phyloP scores from a whole-genome alignment of 2,888 invertebrate species.

The Pachydiplax longipennis region DNA sequence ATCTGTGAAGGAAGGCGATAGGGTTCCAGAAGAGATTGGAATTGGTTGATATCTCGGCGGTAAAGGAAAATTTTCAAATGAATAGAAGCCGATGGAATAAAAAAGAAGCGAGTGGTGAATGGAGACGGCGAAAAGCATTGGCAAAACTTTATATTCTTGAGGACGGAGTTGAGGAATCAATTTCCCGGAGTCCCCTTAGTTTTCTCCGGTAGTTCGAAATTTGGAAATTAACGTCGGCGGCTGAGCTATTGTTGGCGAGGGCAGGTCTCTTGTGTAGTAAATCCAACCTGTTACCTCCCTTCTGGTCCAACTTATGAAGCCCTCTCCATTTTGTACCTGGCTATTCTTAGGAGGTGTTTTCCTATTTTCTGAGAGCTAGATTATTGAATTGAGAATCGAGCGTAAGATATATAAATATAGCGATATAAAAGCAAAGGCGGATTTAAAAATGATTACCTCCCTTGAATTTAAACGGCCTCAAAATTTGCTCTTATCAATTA shows the following conservation, averaged over 20 bases:
- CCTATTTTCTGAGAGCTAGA: no score
- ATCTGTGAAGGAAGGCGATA: background rate
- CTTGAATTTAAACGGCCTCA: no score
- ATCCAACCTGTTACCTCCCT: no score
- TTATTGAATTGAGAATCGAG: no score
- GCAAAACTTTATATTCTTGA: background rate
- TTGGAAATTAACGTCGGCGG: background rate
- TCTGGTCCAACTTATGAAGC: no score
- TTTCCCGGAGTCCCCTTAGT: slow-evolving; percentile 11
- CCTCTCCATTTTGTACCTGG: no score
- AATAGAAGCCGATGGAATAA: slow-evolving; percentile 14
- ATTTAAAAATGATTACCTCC: no score
- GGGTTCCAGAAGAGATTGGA: background rate
- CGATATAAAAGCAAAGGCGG: no score
- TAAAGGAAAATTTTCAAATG: background rate
- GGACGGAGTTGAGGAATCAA: slow-evolving; percentile 20
- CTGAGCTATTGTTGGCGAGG: background rate
- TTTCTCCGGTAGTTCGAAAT: background rate
- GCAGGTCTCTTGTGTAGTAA: background rate
- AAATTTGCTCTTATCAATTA: no score
- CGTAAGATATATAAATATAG: no score
- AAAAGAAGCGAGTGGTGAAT: slow-evolving; percentile 17
- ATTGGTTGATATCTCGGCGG: background rate
- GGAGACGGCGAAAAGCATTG: slow-evolving; percentile 4
- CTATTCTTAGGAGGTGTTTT: no score